phyloP scores from a whole-genome alignment of 1,140 invertebrate genomes.

The Hestina assimilis region DNA sequence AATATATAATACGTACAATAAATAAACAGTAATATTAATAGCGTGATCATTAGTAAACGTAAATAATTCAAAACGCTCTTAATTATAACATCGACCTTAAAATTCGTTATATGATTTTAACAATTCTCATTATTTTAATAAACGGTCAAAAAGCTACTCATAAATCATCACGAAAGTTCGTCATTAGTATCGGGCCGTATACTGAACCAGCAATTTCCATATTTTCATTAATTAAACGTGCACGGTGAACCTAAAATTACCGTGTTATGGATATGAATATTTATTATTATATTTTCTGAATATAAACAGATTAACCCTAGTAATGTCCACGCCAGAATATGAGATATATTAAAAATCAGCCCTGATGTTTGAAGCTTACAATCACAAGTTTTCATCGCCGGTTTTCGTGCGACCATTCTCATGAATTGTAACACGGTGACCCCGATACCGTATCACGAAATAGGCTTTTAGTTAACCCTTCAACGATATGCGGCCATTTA shows the following conservation, averaged over 20 bases:
- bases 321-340: too few species aligned
- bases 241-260: conserved; percentile 9
- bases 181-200: conserved; percentile 45
- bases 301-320: conserved; percentile 7
- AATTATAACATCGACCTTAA: conserved; percentile 30
- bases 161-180: conserved; percentile 61
- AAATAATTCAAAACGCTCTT: conserved; percentile 29
- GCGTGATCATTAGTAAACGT: conserved; percentile 23
- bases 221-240: conserved; percentile 62
- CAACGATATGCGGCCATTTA: conserved; percentile 11
- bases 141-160: conserved; percentile 52
- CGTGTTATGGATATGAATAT: conserved; percentile 1
- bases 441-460: conserved; percentile 40
- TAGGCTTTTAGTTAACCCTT: conserved; percentile 43
- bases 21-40: conserved; percentile 7
- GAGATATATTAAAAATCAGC: not conserved
- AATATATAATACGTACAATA: too few species aligned
- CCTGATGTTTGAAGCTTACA: conserved; percentile 2
- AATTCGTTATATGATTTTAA: conserved; percentile 46
- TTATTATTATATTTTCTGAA: not conserved
- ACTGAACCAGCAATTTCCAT: conserved; percentile 58
- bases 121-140: conserved; percentile 64
- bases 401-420: conserved; percentile 45
- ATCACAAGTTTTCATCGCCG: conserved; percentile 38
- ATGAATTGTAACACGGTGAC: conserved; percentile 44